These are phyloP conservation scores for Phyllotis vaccarum DNA, from an alignment of 2,797 vertebrate genomes.

Conservation along the genomic window DNA sequence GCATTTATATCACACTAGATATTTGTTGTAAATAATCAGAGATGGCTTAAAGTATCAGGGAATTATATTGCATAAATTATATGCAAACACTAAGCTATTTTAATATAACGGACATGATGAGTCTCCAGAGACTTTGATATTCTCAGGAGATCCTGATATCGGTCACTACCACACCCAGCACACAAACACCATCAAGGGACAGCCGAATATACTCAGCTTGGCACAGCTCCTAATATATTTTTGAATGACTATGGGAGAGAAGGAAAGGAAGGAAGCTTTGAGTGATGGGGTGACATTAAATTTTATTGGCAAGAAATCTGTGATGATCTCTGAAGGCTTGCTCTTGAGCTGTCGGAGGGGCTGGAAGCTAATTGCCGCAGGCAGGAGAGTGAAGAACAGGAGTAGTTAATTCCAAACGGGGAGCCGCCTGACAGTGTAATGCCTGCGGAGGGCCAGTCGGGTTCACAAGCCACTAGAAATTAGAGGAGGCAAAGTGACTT, in stretches of 20 bases:
- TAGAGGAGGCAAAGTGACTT: background rate
- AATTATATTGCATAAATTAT: background rate
- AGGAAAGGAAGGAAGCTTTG: background rate
- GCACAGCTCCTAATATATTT: background rate
- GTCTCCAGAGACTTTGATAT: background rate
- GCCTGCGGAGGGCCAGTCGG: background rate
- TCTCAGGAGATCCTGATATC: background rate
- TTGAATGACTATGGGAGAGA: background rate
- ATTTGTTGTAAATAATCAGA: background rate
- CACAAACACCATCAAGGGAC: background rate
- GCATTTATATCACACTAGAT: background rate
- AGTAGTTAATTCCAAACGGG: background rate
- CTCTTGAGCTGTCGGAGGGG: background rate
- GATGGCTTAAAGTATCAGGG: background rate
- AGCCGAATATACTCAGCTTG: background rate
- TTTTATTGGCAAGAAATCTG: background rate
- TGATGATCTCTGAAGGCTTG: slow-evolving; percentile 2
- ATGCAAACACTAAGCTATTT: background rate
- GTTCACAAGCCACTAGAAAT: background rate
- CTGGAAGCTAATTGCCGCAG: background rate
- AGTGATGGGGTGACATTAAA: background rate
- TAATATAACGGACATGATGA: background rate
- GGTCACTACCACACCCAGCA: background rate
- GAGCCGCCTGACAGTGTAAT: background rate
- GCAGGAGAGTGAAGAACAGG: background rate